Conservation (phyloP, 53 echinoderm and acorn worm genomes). For the Pentamera pediparva region DNA sequence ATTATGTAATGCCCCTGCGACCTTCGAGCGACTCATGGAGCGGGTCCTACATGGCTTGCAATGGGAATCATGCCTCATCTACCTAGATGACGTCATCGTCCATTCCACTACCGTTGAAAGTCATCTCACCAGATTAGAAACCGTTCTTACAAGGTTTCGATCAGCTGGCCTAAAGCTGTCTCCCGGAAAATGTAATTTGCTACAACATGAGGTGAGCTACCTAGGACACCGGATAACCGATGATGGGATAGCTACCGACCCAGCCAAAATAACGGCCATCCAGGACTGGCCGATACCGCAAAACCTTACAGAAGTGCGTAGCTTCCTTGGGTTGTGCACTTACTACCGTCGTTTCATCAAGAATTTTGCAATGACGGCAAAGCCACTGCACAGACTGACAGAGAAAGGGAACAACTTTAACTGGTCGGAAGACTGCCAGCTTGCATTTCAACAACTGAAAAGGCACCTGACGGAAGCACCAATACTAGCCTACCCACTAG, state of each 20-base stretch:
- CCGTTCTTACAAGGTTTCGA: neutral
- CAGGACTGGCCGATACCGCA: conserved; percentile 33
- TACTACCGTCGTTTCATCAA: conserved; percentile 46
- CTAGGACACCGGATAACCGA: neutral
- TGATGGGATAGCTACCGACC: conserved; percentile 32
- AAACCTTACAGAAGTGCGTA: conserved; percentile 18
- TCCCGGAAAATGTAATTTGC: neutral
- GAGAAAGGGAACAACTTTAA: conserved; percentile 23
- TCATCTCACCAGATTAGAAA: neutral
- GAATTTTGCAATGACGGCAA: conserved; percentile 33
- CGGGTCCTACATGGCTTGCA: neutral
- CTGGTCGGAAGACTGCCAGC: conserved; percentile 39
- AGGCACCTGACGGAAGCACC: conserved; percentile 30
- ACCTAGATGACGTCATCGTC: neutral
- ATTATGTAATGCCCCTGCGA: neutral
- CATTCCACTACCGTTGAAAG: neutral
- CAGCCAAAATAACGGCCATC: conserved; percentile 21
- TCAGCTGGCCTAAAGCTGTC: neutral
- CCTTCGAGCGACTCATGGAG: neutral
- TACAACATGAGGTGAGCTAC: neutral
- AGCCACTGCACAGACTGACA: conserved; percentile 39
- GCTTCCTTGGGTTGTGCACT: conserved; percentile 30
- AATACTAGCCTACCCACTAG: conserved; percentile 34
- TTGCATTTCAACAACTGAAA: conserved; percentile 31
- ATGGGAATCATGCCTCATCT: neutral